Evolutionary conservation across 2,797 vertebrate species (phyloP), one percentile per base, ranked within the genome.

Genomic region (Champsocephalus esox): DNA sequence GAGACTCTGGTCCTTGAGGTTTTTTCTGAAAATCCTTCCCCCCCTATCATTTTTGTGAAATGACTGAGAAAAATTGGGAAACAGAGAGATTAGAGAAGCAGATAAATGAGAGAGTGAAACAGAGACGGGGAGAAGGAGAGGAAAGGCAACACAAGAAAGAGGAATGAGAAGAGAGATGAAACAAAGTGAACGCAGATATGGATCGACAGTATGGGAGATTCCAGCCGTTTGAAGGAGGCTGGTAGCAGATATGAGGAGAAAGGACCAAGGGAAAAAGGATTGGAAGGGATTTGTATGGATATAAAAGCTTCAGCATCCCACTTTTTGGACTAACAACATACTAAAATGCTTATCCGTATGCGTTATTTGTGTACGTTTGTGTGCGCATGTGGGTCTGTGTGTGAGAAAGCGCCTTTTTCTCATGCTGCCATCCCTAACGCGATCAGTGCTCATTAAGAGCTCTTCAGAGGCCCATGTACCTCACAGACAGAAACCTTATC

Each of bases 361-460:
- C 54, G 46, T 41, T 76, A 66, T 70, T 59, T 82, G 21, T 67
- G 52, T 50, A 51, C 3, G 3, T 66, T 24, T 14, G 54, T 60
- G 13, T 45, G 34, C 2, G 13, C 55, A 55, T 57, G 70, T 54
- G 9, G 58, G 70, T 63, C 38, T 71, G 52, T 58, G 70, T 75
- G 48, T 73, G 63, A 45, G 14, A 57, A 81, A 67, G 65, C 14
- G 13, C 24, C 13, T 51, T 78, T 84, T 83, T 68, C 64, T 81
- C 69, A 66, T 38, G 74, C 83, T 73, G 66, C 80, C 81, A 81
- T 78, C 66, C 61, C 86, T 89, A 85, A 92, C 80, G 46, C 70
- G 85, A 92, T 92, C 90, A 93, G 81, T 70, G 21, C 81, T 92
- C 80, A 93, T 92, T 92, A 92, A 82, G 76, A 89, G 87, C 84